These are phyloP conservation scores for Lamprologus tigripictilis DNA, from an alignment of 2,113 vertebrate genomes.

Conservation along the genomic window DNA sequence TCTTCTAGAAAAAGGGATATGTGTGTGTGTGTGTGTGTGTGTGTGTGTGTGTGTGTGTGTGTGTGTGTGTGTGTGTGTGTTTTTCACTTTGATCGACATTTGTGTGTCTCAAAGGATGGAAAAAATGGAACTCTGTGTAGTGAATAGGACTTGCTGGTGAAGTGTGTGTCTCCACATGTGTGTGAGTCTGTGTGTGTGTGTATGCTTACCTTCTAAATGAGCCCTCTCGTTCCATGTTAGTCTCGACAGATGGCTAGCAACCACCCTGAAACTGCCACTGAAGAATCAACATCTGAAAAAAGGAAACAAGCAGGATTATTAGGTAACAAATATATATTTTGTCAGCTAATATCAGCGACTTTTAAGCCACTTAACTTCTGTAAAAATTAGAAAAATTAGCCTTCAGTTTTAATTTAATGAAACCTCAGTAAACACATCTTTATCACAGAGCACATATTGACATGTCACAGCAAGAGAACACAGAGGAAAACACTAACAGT, in stretches of 20 bases:
- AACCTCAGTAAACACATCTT: not conserved
- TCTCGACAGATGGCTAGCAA: constrained; percentile 14
- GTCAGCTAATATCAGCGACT: not conserved
- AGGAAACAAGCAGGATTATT: not conserved
- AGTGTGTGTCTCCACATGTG: not conserved
- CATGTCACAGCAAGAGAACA: not conserved
- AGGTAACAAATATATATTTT: not conserved
- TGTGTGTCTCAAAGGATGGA: not conserved
- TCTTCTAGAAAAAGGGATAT: no score
- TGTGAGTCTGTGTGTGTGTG: not conserved
- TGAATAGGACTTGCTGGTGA: not conserved
- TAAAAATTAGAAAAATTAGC: not conserved
- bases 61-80: not conserved
- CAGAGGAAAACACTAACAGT: not conserved
- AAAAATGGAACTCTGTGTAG: not conserved
- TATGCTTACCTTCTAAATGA: constrained; percentile 60
- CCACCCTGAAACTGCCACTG: not conserved
- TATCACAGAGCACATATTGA: not conserved
- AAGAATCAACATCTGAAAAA: constrained; percentile 41
- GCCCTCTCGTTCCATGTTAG: constrained; percentile 63
- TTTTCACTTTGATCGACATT: not conserved
- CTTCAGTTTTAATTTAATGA: not conserved
- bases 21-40: not conserved
- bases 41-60: not conserved
- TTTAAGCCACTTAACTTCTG: not conserved